phyloP scores from a whole-genome alignment of 2,888 invertebrate species.

The Hypselothyrea guttata region DNA sequence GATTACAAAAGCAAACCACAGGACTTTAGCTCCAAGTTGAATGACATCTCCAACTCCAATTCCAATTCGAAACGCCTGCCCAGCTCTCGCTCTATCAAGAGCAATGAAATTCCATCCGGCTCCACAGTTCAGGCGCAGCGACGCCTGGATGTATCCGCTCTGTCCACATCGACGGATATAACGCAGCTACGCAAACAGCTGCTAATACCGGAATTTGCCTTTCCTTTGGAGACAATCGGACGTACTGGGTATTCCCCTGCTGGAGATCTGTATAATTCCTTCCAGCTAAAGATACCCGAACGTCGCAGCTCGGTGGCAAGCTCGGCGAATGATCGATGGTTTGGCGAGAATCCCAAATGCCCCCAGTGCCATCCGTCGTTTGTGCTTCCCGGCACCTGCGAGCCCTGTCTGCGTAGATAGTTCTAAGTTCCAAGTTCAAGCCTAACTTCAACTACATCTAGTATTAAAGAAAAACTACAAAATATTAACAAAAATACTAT shows the following conservation, averaged over 20 bases:
- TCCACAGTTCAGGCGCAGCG: slow-evolving; percentile 75
- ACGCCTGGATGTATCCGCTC: slow-evolving; percentile 45
- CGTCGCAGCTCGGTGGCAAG: slow-evolving; percentile 61
- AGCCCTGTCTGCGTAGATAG: slow-evolving; percentile 85
- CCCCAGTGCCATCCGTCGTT: slow-evolving; percentile 87
- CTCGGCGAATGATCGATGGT: slow-evolving; percentile 79
- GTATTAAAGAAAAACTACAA: slow-evolving; percentile 46
- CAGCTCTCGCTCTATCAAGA: slow-evolving; percentile 76
- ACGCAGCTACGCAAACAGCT: slow-evolving; percentile 85
- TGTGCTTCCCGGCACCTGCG: slow-evolving; percentile 85
- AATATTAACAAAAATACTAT: no score
- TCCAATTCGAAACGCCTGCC: slow-evolving; percentile 67
- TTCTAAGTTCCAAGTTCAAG: slow-evolving; percentile 35
- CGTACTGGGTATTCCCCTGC: slow-evolving; percentile 84
- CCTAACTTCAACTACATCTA: slow-evolving; percentile 33
- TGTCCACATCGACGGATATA: slow-evolving; percentile 68
- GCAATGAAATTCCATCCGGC: slow-evolving; percentile 52
- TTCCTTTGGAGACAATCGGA: slow-evolving; percentile 84
- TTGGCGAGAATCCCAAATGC: slow-evolving; percentile 85
- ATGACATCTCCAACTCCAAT: slow-evolving; percentile 36
- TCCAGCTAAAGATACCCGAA: slow-evolving; percentile 84
- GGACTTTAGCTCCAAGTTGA: slow-evolving; percentile 39
- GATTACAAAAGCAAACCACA: slow-evolving; percentile 41
- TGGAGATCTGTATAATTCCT: slow-evolving; percentile 85
- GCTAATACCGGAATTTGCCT: slow-evolving; percentile 85